Conservation (phyloP, 2,797 vertebrate genomes). For the Psittacula echo region DNA sequence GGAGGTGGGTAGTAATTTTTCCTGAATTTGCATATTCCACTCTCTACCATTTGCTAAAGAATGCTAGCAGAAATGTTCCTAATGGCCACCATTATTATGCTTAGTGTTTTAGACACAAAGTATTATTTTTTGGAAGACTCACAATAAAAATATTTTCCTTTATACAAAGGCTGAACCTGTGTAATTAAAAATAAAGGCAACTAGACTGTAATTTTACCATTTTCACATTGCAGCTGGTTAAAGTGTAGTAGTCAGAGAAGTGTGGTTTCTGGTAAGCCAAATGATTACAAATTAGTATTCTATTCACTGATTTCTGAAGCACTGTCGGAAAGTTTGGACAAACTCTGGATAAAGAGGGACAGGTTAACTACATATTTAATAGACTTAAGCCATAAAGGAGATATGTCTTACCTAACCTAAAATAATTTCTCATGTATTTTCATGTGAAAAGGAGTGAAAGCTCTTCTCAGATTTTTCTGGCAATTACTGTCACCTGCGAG, state of each 20-base stretch:
- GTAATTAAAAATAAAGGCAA: not conserved
- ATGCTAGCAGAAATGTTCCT: not conserved
- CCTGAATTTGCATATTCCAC: not conserved
- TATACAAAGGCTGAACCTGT: accelerated
- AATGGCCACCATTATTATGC: not conserved
- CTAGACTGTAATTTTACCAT: not conserved
- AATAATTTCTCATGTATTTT: not conserved
- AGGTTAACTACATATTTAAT: not conserved
- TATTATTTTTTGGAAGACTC: not conserved
- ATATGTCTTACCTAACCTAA: not conserved
- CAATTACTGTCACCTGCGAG: not conserved
- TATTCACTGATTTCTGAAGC: not conserved
- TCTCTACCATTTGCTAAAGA: not conserved
- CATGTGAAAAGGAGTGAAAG: not conserved
- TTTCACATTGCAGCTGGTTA: not conserved
- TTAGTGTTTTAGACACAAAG: not conserved
- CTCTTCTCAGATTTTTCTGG: not conserved
- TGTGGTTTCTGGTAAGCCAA: not conserved
- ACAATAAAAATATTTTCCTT: not conserved
- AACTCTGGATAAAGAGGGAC: not conserved
- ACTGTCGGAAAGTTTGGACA: not conserved
- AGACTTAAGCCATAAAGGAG: not conserved
- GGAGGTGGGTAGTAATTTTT: not conserved
- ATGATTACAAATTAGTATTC: not conserved
- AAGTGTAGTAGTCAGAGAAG: not conserved